Evolutionary conservation across 2,888 invertebrate genomes (phyloP).

Genomic region (Plebejus melissa): DNA sequence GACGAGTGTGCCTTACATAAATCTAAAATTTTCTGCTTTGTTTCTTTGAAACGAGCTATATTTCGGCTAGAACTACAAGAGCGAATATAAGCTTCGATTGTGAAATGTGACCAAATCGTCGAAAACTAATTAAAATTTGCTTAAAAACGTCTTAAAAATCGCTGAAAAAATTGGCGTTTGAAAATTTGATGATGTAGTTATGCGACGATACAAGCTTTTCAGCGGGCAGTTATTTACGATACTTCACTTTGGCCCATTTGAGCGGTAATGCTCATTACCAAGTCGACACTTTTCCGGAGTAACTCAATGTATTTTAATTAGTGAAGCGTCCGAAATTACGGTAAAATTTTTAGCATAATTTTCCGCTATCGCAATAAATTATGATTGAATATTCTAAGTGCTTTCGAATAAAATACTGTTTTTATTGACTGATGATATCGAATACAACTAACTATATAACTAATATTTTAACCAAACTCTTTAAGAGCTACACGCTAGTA

Average conservation of each 20-base stretch:
- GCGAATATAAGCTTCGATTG: neutral
- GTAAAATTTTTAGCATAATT: neutral
- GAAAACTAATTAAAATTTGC: neutral
- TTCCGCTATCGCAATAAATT: neutral
- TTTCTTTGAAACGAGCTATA: neutral
- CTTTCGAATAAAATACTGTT: neutral
- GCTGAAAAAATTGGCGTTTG: neutral
- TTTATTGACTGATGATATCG: too few relatives aligned
- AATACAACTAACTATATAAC: too few relatives aligned
- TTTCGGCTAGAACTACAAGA: neutral
- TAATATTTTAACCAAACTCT: too few relatives aligned
- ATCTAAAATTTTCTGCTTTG: neutral
- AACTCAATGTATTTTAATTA: constrained; percentile 2
- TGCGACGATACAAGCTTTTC: neutral
- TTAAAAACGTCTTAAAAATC: neutral
- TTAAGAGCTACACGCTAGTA: too few relatives aligned
- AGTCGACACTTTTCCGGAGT: constrained; percentile 4
- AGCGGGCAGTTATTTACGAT: constrained; percentile 3
- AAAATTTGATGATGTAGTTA: neutral
- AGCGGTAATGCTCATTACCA: neutral
- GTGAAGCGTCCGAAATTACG: neutral
- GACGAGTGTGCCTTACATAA: neutral
- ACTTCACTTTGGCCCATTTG: neutral
- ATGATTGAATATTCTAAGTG: neutral
- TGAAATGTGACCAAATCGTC: neutral